Evolutionary conservation across 2,113 vertebrate species (phyloP), one percentile per base, ranked within the genome.

Genomic region (Sebastes schlegelii): DNA sequence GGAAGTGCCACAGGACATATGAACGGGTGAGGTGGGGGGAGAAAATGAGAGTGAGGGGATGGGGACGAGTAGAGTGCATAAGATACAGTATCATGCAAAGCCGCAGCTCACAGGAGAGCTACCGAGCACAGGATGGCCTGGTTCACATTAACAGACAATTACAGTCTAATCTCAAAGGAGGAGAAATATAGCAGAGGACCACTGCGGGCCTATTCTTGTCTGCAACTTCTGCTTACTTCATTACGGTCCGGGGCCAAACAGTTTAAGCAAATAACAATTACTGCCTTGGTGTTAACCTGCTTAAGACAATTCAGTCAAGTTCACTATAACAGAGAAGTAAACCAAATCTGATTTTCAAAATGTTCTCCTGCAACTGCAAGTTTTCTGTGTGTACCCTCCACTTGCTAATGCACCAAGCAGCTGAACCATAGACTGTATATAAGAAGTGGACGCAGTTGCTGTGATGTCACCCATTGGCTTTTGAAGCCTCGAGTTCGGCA

Each of bases 61-160:
- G 70, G 23, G 43, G 46, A 42, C 58, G 70, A 40, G 67, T 5
- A 64, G 45, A 80, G 58, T 55, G 69, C 48, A 66, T 52, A 78
- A 73, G 62, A 76, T 76, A 84, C 17, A 65, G 72, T 58, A 80
- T 85, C 75, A 71, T 61, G 77, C 74, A 57, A 86, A 82, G 74
- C 78, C 75, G 51, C 17, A 45, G 83, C 86, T 78, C 84, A 70
- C 64, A 62, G 64, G 82, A 85, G 86, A 86, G 82, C 74, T 62
- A 71, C 19, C 11, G n/a, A 90, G 90, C 84, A 85, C 82, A 84
- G 48, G 42, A 83, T 91, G 92, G 91, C 92, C 92, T 92, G 87
- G 91, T 93, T 93, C 88, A 89, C 74, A 93, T 93, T 92, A 93
- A 87, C 76, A 93, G 87, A 89, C 91, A 93, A 93, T 93, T 93